Evolutionary conservation across 2,888 invertebrate species (phyloP), one percentile per base, ranked within the genome.

Genomic region (Lasioglossum oenotherae): DNA sequence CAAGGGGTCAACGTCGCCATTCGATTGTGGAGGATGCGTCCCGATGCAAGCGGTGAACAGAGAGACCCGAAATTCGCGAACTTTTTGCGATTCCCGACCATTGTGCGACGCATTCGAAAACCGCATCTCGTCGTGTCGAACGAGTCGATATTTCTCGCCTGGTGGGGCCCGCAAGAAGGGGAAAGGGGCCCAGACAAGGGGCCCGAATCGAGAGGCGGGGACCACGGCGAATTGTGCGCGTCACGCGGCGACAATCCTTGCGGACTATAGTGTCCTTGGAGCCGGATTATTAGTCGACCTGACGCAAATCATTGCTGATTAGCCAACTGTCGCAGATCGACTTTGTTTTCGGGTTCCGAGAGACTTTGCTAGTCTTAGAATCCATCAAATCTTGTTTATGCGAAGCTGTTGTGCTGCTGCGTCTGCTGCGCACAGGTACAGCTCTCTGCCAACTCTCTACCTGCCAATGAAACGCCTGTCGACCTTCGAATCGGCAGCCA

Each of bases 401-500:
- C 82, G 75, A 74, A 12, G 77, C 31, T n/a, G 82, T n/a, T 53
- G 19, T 53, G 85, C 38, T 77, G 86, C 81, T 86, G 82, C 86
- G 80, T 74, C 85, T 73, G 71, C 71, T 77, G 80, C 74, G 71
- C 82, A 35, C 78, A 82, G 83, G 84, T 83, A 35, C 78, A 81
- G 83, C 84, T 82, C 90, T 87, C 91, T 89, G 23, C 1, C 60
- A 16, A 38, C 23, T 38, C 12, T 87, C 87, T 91, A 91, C 91
- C 91, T 91, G 91, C 93, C 94, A 94, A 93, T 94, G 94, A 92
- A 92, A 92, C 88, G 92, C 90, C 88, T 88, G 92, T 88, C 92
- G 94, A 94, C 94, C 94, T 94, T 94, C 94, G 94, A 93, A 94
- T 93, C 93, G 92, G 91, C 92, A 93, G 91, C 93, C 90, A 92